Conservation (phyloP, 2,888 invertebrate genomes). For the Lacanobia oleracea region DNA sequence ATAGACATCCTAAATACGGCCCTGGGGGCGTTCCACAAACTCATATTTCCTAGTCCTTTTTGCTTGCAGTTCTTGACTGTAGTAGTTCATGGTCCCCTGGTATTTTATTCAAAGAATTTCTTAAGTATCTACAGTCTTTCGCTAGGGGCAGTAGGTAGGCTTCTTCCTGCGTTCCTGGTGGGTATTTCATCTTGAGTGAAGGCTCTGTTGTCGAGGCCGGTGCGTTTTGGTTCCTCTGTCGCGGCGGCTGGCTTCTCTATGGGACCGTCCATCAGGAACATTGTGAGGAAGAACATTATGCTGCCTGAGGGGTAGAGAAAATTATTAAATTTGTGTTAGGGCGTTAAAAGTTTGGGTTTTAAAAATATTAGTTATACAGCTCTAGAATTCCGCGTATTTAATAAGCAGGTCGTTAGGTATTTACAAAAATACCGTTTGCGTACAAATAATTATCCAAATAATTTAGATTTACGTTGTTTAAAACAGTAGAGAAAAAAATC, state of each 20-base stretch:
- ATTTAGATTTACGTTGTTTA: too few species aligned
- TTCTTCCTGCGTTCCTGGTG: slow-evolving; percentile 66
- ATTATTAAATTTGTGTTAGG: neutral
- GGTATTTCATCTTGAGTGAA: slow-evolving; percentile 88
- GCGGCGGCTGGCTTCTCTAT: slow-evolving; percentile 65
- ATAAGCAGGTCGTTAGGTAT: too few species aligned
- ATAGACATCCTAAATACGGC: slow-evolving; percentile 41
- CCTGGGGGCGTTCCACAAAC: slow-evolving; percentile 24
- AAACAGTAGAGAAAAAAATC: too few species aligned
- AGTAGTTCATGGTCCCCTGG: slow-evolving; percentile 20
- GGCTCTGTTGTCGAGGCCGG: slow-evolving; percentile 89
- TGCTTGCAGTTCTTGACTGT: slow-evolving; percentile 38
- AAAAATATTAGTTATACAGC: too few species aligned
- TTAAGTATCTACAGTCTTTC: slow-evolving; percentile 72
- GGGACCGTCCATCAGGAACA: slow-evolving; percentile 95
- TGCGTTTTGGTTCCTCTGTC: slow-evolving; percentile 67
- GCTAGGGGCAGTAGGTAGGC: slow-evolving; percentile 63
- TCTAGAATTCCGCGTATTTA: too few species aligned
- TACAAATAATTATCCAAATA: too few species aligned
- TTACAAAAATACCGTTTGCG: too few species aligned
- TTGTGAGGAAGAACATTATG: slow-evolving; percentile 94
- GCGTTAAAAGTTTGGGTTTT: too few species aligned
- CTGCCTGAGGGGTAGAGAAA: slow-evolving; percentile 91
- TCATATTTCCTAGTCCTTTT: slow-evolving; percentile 28
- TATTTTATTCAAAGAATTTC: slow-evolving; percentile 2